Conservation (phyloP, 2,797 vertebrate genomes). For the Microctenopoma steveboyesi region DNA sequence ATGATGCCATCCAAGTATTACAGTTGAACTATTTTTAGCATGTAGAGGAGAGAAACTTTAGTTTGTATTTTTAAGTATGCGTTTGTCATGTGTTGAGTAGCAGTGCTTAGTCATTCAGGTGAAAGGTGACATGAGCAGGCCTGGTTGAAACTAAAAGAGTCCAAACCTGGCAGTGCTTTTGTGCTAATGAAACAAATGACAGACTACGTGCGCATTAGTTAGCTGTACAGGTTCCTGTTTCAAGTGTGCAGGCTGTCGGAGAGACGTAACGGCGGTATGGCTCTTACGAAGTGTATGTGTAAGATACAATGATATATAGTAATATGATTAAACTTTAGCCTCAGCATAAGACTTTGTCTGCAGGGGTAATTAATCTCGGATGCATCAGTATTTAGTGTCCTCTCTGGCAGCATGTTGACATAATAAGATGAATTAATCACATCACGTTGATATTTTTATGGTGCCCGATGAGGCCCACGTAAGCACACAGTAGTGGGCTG, state of each 20-base stretch:
- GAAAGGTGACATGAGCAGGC: background rate
- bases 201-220: background rate
- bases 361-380: conserved; percentile 6
- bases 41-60: conserved; percentile 6
- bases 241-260: too few species aligned
- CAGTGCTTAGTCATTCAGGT: conserved; percentile 5
- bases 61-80: conserved; percentile 16
- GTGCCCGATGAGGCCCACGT: conserved; percentile 39
- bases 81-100: background rate
- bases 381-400: conserved; percentile 28
- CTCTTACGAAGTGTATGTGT: too few species aligned
- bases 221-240: background rate
- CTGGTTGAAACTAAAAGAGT: background rate
- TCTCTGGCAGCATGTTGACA: conserved; percentile 47
- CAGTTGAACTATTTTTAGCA: conserved; percentile 59
- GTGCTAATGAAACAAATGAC: background rate
- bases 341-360: conserved; percentile 21
- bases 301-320: background rate
- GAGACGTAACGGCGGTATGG: too few species aligned
- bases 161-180: background rate
- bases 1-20: conserved; percentile 48
- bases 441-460: conserved; percentile 62
- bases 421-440: conserved; percentile 61
- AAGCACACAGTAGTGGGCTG: conserved; percentile 26
- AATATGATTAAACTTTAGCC: conserved; percentile 11